Evolutionary conservation across 1,140 invertebrate genomes (phyloP).

Genomic region (Drosophila willistoni): DNA sequence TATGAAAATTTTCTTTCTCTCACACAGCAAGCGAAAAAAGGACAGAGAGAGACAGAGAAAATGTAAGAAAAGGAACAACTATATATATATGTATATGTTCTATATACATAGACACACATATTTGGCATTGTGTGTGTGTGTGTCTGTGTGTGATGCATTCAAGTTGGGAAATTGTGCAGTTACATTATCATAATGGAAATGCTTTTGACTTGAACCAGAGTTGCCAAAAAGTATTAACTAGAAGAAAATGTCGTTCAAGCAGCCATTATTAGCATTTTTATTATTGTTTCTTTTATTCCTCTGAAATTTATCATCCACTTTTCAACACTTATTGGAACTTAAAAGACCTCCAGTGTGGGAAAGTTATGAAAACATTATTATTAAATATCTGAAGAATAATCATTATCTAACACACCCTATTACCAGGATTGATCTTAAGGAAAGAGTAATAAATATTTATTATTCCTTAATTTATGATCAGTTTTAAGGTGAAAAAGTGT

Average conservation of each 20-base stretch:
- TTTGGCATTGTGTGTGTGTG: constrained; percentile 28
- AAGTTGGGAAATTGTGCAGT: constrained; percentile 79
- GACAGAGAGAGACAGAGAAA: background rate
- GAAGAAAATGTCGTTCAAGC: background rate
- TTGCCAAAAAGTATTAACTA: constrained; percentile 38
- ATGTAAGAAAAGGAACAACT: background rate
- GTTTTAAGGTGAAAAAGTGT: too few relatives aligned
- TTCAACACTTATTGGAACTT: background rate
- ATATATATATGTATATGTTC: background rate
- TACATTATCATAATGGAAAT: constrained; percentile 81
- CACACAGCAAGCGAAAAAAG: constrained; percentile 14
- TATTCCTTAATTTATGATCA: too few relatives aligned
- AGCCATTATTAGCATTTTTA: background rate
- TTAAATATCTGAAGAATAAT: too few relatives aligned
- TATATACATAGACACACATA: constrained; percentile 17
- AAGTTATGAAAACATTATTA: too few relatives aligned
- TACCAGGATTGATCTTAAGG: too few relatives aligned
- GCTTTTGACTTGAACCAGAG: constrained; percentile 76
- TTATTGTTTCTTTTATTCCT: background rate
- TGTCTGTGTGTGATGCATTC: constrained; percentile 51
- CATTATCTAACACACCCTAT: too few relatives aligned
- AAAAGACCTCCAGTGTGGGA: background rate
- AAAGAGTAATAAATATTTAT: too few relatives aligned
- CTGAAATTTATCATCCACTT: background rate
- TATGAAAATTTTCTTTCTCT: constrained; percentile 74